These are phyloP conservation scores for Hydra vulgaris DNA, from an alignment of 30 jellyfish, hydroid and myxozoan species.

Conservation along the genomic window DNA sequence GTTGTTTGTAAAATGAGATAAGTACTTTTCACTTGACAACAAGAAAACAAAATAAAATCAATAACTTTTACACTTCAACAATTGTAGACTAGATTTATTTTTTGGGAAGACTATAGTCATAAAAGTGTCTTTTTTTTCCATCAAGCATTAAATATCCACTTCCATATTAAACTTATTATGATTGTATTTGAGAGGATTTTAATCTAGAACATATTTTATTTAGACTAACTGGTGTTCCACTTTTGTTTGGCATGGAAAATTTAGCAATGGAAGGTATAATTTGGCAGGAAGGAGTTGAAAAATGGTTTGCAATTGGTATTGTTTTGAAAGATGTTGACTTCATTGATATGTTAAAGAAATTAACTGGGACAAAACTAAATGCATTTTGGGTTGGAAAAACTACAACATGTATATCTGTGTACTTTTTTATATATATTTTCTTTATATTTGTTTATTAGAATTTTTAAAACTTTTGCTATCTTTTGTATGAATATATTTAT, in stretches of 20 bases:
- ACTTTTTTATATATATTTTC: no score
- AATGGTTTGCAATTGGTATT: constrained; percentile 17
- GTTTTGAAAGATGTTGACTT: constrained; percentile 11
- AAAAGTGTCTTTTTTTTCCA: no score
- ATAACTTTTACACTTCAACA: no score
- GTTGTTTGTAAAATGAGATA: no score
- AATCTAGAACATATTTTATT: no score
- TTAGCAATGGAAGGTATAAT: constrained; percentile 23
- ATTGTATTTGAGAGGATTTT: no score
- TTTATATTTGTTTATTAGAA: background rate
- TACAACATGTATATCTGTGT: constrained; percentile 8
- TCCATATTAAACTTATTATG: no score
- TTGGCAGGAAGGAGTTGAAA: constrained; percentile 13
- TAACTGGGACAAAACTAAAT: constrained; percentile 9
- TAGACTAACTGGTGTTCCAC: constrained; percentile 23
- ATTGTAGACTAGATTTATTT: no score
- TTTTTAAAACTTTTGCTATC: background rate
- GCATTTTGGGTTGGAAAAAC: constrained; percentile 25
- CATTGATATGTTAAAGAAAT: constrained; percentile 9
- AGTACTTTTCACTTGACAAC: no score
- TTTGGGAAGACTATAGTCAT: no score
- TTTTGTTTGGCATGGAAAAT: constrained; percentile 12
- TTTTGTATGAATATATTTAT: background rate
- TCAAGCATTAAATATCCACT: no score
- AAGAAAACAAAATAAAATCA: no score